These are phyloP conservation scores for Sprattus sprattus DNA, from an alignment of 2,113 vertebrate species.

Conservation along the genomic window DNA sequence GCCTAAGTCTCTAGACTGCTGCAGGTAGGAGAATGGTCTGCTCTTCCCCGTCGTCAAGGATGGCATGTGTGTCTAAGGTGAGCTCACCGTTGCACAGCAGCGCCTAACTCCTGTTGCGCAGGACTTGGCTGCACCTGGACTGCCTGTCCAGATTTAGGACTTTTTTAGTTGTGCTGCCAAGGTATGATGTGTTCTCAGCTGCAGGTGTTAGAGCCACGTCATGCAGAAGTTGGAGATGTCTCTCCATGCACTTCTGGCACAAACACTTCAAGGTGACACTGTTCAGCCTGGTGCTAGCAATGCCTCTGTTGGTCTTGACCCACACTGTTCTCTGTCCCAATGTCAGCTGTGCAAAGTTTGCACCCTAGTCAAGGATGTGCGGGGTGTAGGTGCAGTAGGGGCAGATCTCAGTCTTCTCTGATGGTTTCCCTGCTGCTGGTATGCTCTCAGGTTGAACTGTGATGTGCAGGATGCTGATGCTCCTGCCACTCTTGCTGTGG, in stretches of 20 bases:
- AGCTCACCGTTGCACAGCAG: not conserved
- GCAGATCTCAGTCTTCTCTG: conserved; percentile 4
- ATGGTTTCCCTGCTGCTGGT: not conserved
- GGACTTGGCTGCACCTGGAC: not conserved
- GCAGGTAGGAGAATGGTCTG: conserved; percentile 21
- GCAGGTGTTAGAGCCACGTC: not conserved
- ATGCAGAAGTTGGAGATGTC: conserved; percentile 16
- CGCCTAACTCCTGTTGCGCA: conserved; percentile 21
- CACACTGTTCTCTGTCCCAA: conserved; percentile 20
- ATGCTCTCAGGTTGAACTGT: not conserved
- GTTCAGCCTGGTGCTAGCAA: not conserved
- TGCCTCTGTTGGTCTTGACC: not conserved
- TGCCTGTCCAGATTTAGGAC: conserved; percentile 9
- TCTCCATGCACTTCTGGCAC: conserved; percentile 22
- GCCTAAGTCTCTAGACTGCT: not conserved
- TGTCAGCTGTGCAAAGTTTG: conserved; percentile 31
- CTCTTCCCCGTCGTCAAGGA: conserved; percentile 20
- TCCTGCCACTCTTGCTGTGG: not conserved
- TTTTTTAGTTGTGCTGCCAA: not conserved
- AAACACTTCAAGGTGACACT: not conserved
- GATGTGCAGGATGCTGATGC: not conserved
- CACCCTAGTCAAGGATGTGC: conserved; percentile 32
- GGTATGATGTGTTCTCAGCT: not conserved
- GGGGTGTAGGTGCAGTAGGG: conserved; percentile 17
- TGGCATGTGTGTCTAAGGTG: conserved; percentile 12